Evolutionary conservation across 2,113 vertebrate species (phyloP).

Genomic region (Hippocampus mohnikei): DNA sequence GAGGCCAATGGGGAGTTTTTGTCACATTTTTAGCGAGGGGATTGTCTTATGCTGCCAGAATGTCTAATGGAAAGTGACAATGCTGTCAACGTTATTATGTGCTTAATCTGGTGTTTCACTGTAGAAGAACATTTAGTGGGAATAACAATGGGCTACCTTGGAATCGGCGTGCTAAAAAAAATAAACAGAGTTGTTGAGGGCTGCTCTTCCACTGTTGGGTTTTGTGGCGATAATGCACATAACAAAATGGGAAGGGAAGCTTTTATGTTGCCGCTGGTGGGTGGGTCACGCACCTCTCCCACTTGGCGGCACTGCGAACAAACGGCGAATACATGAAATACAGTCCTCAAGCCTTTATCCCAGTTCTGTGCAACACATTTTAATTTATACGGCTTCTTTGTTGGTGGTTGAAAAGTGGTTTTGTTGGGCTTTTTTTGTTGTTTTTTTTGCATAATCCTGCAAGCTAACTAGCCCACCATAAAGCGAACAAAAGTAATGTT

Average conservation of each 20-base stretch:
- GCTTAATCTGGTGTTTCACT: slow-evolving; percentile 16
- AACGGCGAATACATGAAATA: too few species aligned
- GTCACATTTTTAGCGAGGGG: slow-evolving; percentile 28
- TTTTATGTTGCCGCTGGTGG: neutral
- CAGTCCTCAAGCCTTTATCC: too few species aligned
- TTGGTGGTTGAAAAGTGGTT: too few species aligned
- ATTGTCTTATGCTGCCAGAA: slow-evolving; percentile 25
- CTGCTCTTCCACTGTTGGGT: neutral
- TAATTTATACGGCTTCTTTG: too few species aligned
- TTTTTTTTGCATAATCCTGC: too few species aligned
- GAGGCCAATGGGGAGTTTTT: slow-evolving; percentile 34
- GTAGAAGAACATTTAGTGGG: neutral
- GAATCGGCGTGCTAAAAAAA: neutral
- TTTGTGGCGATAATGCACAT: neutral
- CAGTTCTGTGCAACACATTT: too few species aligned
- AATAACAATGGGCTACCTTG: neutral
- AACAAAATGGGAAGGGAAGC: neutral
- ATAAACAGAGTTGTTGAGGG: neutral
- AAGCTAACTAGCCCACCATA: too few species aligned
- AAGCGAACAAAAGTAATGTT: too few species aligned
- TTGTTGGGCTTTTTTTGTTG: too few species aligned
- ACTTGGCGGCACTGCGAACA: too few species aligned
- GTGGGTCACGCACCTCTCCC: neutral
- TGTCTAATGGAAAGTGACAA: slow-evolving; percentile 41
- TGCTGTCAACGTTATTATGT: slow-evolving; percentile 36